phyloP scores from a whole-genome alignment of 2,113 vertebrate genomes.

The Garra rufa region DNA sequence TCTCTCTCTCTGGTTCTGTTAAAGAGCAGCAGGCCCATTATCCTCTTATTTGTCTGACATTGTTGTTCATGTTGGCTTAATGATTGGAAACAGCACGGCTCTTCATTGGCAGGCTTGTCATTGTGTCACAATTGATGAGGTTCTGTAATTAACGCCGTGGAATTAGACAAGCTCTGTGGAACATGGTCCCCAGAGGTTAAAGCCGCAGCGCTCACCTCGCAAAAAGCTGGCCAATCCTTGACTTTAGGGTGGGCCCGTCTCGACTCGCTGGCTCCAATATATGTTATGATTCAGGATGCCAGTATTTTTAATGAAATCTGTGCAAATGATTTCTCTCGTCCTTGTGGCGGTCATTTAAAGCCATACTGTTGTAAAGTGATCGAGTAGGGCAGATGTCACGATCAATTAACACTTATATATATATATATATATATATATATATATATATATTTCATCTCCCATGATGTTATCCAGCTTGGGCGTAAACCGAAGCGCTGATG shows the following conservation, averaged over 20 bases:
- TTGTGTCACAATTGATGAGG: constrained; percentile 49
- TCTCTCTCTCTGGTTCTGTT: constrained; percentile 2
- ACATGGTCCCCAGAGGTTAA: constrained; percentile 32
- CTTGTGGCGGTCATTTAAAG: not conserved
- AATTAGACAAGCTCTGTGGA: constrained; percentile 41
- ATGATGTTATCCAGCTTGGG: not conserved
- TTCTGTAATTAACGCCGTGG: constrained; percentile 54
- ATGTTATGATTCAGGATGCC: constrained; percentile 15
- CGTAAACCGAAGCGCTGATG: not conserved
- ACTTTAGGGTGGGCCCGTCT: constrained; percentile 5
- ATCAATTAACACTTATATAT: not conserved
- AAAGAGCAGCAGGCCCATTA: constrained; percentile 46
- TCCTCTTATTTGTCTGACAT: constrained; percentile 54
- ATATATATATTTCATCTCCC: not conserved
- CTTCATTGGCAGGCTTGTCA: constrained; percentile 45
- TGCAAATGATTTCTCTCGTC: not conserved
- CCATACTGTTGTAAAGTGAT: not conserved
- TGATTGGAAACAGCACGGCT: constrained; percentile 51
- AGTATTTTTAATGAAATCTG: constrained; percentile 32
- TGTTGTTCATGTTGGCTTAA: constrained; percentile 54
- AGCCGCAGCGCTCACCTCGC: constrained; percentile 11
- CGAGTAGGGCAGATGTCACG: not conserved
- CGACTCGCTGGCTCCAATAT: constrained; percentile 26
- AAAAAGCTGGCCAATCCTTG: not conserved
- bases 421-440: too few species aligned